These are phyloP conservation scores for Chymomyza procnemis DNA, from an alignment of 2,888 invertebrate genomes.

Conservation along the genomic window DNA sequence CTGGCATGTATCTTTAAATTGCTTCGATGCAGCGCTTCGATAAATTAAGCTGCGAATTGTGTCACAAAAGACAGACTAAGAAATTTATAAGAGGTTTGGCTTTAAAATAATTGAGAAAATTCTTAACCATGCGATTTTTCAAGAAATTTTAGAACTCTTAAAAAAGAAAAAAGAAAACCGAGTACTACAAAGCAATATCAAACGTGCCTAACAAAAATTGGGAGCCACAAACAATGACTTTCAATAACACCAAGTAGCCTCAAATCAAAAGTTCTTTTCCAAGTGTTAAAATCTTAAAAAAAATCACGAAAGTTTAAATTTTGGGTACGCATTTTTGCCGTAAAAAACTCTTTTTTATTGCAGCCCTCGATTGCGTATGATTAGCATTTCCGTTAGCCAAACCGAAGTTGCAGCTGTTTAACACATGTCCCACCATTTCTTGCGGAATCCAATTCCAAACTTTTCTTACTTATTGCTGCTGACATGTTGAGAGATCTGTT, in stretches of 20 bases:
- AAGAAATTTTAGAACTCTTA: no score
- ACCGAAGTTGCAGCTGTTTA: slow-evolving; percentile 50
- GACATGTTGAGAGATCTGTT: slow-evolving; percentile 17
- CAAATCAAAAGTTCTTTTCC: no score
- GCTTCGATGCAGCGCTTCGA: slow-evolving; percentile 23
- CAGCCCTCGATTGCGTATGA: slow-evolving; percentile 21
- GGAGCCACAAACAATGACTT: no score
- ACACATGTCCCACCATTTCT: slow-evolving; percentile 50
- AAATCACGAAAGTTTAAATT: neutral
- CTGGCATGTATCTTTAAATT: slow-evolving; percentile 8
- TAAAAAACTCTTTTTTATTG: neutral
- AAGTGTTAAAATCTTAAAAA: neutral
- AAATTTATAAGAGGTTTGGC: slow-evolving; percentile 10
- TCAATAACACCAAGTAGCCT: no score
- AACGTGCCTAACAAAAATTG: no score
- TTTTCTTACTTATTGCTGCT: slow-evolving; percentile 9
- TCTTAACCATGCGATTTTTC: neutral
- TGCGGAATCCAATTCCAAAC: slow-evolving; percentile 23
- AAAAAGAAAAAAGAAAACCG: no score
- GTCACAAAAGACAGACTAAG: slow-evolving; percentile 16
- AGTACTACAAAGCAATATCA: no score
- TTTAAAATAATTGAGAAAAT: neutral
- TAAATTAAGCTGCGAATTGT: slow-evolving; percentile 9
- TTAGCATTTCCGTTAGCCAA: slow-evolving; percentile 17
- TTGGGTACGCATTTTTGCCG: no score